Base-by-base conservation (phyloP, 2,113 vertebrate genomes). In the Phyllostomus discolor region DNA sequence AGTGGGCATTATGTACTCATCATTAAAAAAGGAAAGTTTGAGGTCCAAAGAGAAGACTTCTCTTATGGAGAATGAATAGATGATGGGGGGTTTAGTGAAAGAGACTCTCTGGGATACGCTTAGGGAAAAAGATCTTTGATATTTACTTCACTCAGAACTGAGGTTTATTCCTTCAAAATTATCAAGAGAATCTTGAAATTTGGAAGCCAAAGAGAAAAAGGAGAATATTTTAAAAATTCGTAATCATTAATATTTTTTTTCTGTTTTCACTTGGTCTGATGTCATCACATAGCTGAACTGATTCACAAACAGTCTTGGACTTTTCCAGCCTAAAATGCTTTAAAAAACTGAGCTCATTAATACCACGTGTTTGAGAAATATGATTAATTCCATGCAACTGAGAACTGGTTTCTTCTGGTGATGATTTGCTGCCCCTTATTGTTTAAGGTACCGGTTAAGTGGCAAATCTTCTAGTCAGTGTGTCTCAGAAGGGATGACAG, bases 391-490 rank as follows among this genome's bases (percentile, higher is more conserved):
- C 69, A 38, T 86, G 19, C 24, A 72, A 41, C 8, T 19, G 22
- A 93, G 48, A 89, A 67, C 2, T 94, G 17, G 8, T 73, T 83
- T 87, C 15, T 54, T 88, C 76, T 96, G 54, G 48, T 85, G 84
- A 84, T 76, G 50, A 62, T 80, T 66, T 94, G 66, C 66, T 88
- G 38, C 88, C 67, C 76, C 41, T 88, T 94, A 73, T 91, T 95
- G 52, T 97, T 92, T 59, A 94, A 96, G 84, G 95, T 97, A 92
- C 75, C 70, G 67, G 46, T 80, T 98, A 93, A 95, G 88, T 50
- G 96, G 95, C 83, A 70, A 73, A 31, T 70, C 92, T 92, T 95
- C 87, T 86, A 97, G 92, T 95, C 91, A 83, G 35, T 95, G 88
- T 96, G 54, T 97, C 46, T 33, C 54, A 90, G 66, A 87, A 86